These are phyloP conservation scores for Elmis aenea DNA, from an alignment of 2,888 invertebrate species.

Conservation along the genomic window DNA sequence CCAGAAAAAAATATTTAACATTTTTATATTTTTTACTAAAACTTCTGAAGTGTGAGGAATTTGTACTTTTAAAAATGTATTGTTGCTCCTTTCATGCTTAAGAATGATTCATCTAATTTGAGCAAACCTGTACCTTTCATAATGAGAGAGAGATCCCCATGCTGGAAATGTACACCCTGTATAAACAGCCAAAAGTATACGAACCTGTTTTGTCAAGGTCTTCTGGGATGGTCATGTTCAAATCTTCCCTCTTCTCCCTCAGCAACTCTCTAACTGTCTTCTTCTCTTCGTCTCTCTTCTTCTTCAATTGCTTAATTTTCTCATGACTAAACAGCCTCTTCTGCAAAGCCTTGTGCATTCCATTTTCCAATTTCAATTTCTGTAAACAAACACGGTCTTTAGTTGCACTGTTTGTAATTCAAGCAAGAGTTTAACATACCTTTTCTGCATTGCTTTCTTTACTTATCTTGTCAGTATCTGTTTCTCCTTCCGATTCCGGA, in stretches of 20 bases:
- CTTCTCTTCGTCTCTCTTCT: constrained; percentile 31
- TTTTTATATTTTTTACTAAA: too few species aligned
- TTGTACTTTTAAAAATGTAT: too few species aligned
- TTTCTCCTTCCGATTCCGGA: constrained; percentile 38
- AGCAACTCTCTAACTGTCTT: constrained; percentile 42
- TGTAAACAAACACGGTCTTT: constrained; percentile 25
- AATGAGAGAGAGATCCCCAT: too few species aligned
- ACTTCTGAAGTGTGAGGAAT: too few species aligned
- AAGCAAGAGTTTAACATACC: too few species aligned
- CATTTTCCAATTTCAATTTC: constrained; percentile 46
- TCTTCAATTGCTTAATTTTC: constrained; percentile 36
- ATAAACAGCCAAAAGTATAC: too few species aligned
- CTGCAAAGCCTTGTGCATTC: constrained; percentile 39
- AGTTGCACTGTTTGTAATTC: not conserved
- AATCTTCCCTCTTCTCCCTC: constrained; percentile 44
- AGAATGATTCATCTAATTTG: too few species aligned
- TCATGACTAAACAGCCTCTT: constrained; percentile 42
- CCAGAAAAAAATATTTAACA: too few species aligned
- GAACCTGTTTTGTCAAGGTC: too few species aligned
- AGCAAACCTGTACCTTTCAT: too few species aligned
- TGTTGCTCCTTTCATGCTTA: too few species aligned
- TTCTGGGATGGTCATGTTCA: constrained; percentile 37
- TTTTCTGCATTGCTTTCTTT: constrained; percentile 16
- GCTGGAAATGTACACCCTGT: too few species aligned
- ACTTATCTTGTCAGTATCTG: constrained; percentile 29